Evolutionary conservation across 2,888 invertebrate genomes (phyloP).

Genomic region (Platycheirus rosarum): DNA sequence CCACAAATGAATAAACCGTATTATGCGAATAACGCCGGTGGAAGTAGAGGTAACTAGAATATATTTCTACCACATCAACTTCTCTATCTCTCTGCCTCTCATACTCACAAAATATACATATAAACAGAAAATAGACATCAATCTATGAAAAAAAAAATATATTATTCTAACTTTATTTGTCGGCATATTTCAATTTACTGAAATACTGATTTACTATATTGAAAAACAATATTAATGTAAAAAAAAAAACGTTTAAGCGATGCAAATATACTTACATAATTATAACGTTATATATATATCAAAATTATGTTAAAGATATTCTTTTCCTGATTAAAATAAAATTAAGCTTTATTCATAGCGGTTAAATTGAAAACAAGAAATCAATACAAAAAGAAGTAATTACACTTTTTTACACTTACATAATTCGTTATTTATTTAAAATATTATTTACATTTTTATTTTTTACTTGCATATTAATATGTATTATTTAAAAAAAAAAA

Average conservation of each 20-base stretch:
- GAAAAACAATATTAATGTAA: conserved; percentile 35
- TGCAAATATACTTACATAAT: conserved; percentile 34
- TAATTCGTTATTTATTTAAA: conserved; percentile 72
- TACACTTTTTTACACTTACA: conserved; percentile 63
- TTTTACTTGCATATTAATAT: conserved; percentile 67
- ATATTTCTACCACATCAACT: conserved; percentile 65
- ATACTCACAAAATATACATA: conserved; percentile 41
- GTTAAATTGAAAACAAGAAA: conserved; percentile 35
- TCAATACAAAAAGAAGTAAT: conserved; percentile 54
- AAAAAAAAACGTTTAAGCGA: conserved; percentile 41
- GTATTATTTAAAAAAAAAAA: conserved; percentile 58
- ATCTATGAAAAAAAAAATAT: conserved; percentile 16
- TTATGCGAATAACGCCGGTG: conserved; percentile 79
- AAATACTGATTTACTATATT: conserved; percentile 29
- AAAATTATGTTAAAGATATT: conserved; percentile 64
- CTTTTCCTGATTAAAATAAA: conserved; percentile 44
- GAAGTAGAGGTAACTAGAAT: conserved; percentile 80
- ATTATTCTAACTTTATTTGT: conserved; percentile 37
- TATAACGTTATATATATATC: conserved; percentile 49
- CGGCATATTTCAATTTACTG: conserved; percentile 68
- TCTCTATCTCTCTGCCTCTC: conserved; percentile 39
- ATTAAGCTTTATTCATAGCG: conserved; percentile 50
- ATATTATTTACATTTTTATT: conserved; percentile 64
- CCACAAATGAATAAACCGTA: conserved; percentile 81
- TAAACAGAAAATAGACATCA: conserved; percentile 35